Evolutionary conservation across 2,113 vertebrate species (phyloP).

Genomic region (Ciconia maguari): DNA sequence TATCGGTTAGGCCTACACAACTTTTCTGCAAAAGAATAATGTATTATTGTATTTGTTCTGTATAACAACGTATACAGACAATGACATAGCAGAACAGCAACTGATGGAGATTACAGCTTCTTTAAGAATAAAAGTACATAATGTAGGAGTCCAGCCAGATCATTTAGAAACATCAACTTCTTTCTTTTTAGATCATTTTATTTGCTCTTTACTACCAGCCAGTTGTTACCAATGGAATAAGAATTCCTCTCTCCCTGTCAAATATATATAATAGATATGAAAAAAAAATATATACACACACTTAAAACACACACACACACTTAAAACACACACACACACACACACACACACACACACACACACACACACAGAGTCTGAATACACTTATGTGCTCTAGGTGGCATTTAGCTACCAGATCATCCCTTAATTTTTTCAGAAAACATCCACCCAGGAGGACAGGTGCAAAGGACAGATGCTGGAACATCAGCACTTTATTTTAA

Average conservation of each 20-base stretch:
- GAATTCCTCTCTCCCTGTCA: neutral
- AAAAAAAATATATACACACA: neutral
- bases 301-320: fast-evolving
- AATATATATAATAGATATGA: neutral
- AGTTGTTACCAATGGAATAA: neutral
- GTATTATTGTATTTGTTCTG: neutral
- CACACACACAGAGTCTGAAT: neutral
- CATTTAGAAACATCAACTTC: neutral
- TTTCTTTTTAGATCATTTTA: neutral
- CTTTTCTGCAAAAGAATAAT: neutral
- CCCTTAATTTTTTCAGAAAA: neutral
- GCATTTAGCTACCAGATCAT: neutral
- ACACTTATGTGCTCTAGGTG: neutral
- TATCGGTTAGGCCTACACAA: neutral
- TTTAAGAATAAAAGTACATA: neutral
- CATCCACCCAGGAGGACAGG: neutral
- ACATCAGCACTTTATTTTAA: neutral
- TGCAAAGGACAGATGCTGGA: neutral
- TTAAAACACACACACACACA: fast-evolving
- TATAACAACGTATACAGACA: neutral
- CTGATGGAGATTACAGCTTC: neutral
- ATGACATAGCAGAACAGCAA: neutral
- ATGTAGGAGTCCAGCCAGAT: neutral
- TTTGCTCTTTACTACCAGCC: neutral
- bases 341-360: fast-evolving